Base-by-base conservation (phyloP, 1,140 invertebrate species). In the Drosophila leontia region DNA sequence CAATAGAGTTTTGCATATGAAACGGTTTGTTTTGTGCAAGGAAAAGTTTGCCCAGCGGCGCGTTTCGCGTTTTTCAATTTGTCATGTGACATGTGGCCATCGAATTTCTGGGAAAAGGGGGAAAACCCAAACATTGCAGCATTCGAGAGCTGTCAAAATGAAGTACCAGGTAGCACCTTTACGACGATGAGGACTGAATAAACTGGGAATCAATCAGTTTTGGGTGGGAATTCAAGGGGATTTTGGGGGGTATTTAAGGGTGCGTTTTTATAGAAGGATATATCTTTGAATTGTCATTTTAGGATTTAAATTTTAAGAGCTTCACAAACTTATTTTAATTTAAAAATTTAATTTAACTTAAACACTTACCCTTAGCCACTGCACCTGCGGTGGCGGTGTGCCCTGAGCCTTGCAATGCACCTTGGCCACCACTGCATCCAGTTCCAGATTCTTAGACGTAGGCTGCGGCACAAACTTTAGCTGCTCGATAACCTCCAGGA, bases 361-460 rank as follows among this genome's bases (percentile, higher is more conserved):
- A 23, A 23, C 23, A 93, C 93, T 92, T 74, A 95, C 95, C 93
- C 97, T 96, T 60, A 96, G 94, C 98, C 98, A 99, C 77, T 95
- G 95, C 7, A 98, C 95, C 19, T 93, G 94, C 0, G 97, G 97
- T 6, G 95, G 94, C 0, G 95, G 95, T 4, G 95, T 95, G 0
- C 97, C 97, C 78, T 98, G 96, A 0, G 97, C 98, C 91, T 97
- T 97, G 92, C 98, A 99, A 58, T 97, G 96, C 48, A 99, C 95
- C 93, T 96, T 97, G 3, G 95, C 95, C 1, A 95, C 94, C 0
- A 57, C 57, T 11, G 95, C 95, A 65, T 96, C 95, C 13, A 98
- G 93, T 90, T 98, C 97, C 32, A 99, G 93, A 71, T 97, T 96
- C 91, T 96, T 96, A 85, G 96, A 97, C 4, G 97, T 95, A 19